phyloP scores from a whole-genome alignment of 2,888 invertebrate genomes.

The Folsomia manolachei region DNA sequence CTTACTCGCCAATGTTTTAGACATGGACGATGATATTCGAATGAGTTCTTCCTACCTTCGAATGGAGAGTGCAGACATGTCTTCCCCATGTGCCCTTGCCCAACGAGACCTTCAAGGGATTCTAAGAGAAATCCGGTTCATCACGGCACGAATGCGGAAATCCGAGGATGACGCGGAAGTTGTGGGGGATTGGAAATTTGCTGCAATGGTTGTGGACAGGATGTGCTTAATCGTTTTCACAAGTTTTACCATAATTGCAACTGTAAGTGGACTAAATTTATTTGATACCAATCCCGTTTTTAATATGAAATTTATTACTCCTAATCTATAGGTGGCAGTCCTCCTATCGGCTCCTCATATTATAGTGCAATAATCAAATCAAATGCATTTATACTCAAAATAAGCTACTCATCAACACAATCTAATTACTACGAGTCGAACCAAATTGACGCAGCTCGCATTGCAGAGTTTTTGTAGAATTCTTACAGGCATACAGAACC shows the following conservation, averaged over 20 bases:
- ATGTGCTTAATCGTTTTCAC: conserved; percentile 94
- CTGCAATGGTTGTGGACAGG: conserved; percentile 87
- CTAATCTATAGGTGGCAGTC: too few species aligned
- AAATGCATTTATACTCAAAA: too few species aligned
- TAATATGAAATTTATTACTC: too few species aligned
- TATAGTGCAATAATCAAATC: conserved; percentile 85
- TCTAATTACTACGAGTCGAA: too few species aligned
- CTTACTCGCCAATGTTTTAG: conserved; percentile 87
- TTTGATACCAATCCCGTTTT: too few species aligned
- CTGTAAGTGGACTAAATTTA: conserved; percentile 85
- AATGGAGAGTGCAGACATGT: conserved; percentile 51
- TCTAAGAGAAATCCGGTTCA: conserved; percentile 88
- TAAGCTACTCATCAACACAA: too few species aligned
- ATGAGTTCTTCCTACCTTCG: conserved; percentile 58
- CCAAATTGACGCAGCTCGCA: too few species aligned
- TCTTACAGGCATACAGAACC: too few species aligned
- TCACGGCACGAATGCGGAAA: conserved; percentile 89
- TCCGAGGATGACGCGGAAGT: conserved; percentile 90
- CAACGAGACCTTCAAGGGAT: conserved; percentile 77
- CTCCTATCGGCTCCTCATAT: conserved; percentile 90
- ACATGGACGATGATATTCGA: conserved; percentile 92
- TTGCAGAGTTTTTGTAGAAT: too few species aligned
- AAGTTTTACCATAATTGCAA: conserved; percentile 87
- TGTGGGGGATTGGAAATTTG: conserved; percentile 67
- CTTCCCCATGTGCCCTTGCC: conserved; percentile 51